A percentile compares a stretch with the other conserved stretches of the same genome.
Evolutionary conservation across 64 coral and sea anemone genomes (phyloP).

Genomic region (Stylophora pistillata): DNA sequence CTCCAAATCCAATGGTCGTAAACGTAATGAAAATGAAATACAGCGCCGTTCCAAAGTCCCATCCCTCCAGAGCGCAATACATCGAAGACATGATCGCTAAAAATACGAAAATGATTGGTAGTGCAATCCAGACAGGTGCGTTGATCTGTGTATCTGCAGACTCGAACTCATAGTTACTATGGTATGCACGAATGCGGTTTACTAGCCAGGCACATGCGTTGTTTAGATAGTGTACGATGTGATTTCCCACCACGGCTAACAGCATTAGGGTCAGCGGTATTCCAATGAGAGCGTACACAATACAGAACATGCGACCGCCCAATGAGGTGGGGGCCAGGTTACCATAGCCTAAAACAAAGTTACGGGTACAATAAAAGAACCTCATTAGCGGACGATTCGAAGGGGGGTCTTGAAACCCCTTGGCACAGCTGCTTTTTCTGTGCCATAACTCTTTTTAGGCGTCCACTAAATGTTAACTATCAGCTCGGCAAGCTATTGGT

Average conservation of each 20-base stretch:
- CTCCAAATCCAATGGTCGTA: conserved; percentile 90
- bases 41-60: conserved; percentile 86
- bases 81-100: conserved; percentile 73
- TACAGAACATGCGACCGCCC: conserved; percentile 72
- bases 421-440: too few species aligned
- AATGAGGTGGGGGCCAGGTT: conserved; percentile 70
- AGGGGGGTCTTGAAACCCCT: too few species aligned
- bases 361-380: not conserved
- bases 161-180: conserved; percentile 70
- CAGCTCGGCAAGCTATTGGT: too few species aligned
- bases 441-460: too few species aligned
- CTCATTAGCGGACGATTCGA: not conserved
- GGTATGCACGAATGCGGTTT: conserved; percentile 37
- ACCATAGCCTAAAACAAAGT: conserved; percentile 62
- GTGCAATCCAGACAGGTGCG: conserved; percentile 74
- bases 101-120: conserved; percentile 82
- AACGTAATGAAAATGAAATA: conserved; percentile 94
- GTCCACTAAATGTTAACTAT: too few species aligned
- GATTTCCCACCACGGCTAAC: conserved; percentile 79
- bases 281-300: conserved; percentile 83
- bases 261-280: conserved; percentile 95
- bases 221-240: conserved; percentile 81
- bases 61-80: conserved; percentile 81
- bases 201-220: conserved; percentile 81
- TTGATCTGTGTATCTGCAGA: conserved; percentile 55